Evolutionary conservation across 2,113 vertebrate genomes (phyloP).

Genomic region (Steatornis caripensis): DNA sequence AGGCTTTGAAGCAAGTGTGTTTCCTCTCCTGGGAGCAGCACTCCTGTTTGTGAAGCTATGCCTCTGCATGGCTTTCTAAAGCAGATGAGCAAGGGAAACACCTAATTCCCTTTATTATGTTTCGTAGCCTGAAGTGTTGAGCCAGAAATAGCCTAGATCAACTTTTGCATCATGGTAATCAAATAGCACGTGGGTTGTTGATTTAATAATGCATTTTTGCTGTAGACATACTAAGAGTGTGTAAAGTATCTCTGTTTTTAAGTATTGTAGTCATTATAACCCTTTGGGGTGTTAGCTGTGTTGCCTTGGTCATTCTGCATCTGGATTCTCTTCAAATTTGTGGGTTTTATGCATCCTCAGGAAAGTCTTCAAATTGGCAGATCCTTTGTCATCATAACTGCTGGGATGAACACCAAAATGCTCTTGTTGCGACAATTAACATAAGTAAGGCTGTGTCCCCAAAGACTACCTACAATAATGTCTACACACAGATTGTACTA

Average conservation of each 20-base stretch:
- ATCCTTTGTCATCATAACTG: not conserved
- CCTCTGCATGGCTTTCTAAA: not conserved
- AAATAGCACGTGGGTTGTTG: not conserved
- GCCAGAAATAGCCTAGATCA: conserved; percentile 17
- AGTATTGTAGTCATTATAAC: not conserved
- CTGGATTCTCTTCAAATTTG: not conserved
- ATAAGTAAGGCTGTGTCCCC: not conserved
- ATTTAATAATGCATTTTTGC: not conserved
- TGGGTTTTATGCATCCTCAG: not conserved
- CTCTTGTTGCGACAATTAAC: not conserved
- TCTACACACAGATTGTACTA: not conserved
- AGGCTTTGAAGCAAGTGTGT: not conserved
- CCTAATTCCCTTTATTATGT: conserved; percentile 3
- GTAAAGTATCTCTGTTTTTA: not conserved
- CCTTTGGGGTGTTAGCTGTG: not conserved
- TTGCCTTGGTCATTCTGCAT: not conserved
- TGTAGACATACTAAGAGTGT: not conserved
- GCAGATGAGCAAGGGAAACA: not conserved
- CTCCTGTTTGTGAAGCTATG: not conserved
- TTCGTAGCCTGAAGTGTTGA: not conserved
- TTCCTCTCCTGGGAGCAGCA: not conserved
- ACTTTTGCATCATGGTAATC: not conserved
- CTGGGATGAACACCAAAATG: not conserved
- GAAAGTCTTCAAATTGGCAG: not conserved
- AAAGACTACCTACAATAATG: not conserved